Base-by-base conservation (phyloP, 2,797 vertebrate genomes). In the Amblyraja radiata region DNA sequence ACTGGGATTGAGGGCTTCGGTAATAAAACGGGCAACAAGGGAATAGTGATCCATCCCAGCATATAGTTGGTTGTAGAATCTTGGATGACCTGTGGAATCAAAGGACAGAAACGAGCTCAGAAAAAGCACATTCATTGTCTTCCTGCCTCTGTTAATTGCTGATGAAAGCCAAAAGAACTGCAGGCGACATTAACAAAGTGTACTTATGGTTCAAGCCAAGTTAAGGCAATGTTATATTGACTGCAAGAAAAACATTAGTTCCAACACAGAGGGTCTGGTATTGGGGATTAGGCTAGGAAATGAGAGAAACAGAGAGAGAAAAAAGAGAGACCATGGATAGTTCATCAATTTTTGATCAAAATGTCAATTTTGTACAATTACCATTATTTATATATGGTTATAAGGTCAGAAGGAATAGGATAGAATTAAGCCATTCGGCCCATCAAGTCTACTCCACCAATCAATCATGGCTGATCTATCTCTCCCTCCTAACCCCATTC, bases 51-150 rank as follows among this genome's bases (percentile, higher is more conserved):
- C 97, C 95, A 97, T 95, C 78, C 97, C 97, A 88, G 97, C 97
- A 93, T 97, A 97, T 73, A 98, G 94, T 92, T 98, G 97, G 96
- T 98, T 98, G 95, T 97, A 98, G 96, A 98, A 98, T 94, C 95
- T 96, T 39, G 97, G 97, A 91, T 98, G 97, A 94, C 95, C 97
- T 98, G 94, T 93, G 95, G 95, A 73, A 63, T 71, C 32, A 83
- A 81, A 84, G n/a, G 9, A 83, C 76, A 76, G 46, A 88, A 88
- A 65, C 0, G n/a, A 65, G 14, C 6, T 88, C 63, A 88, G 6
- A 7, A 7, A 46, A 68, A 36, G 7, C 23, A 8, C 32, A 32
- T 18, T 68, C 8, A 68, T 68, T 65, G 61, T 6, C n/a, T 16
- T 88, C 61, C 65, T 68, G 10, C 61, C 1, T 8, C 63, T 21